phyloP scores from a whole-genome alignment of 2,113 vertebrate species.

The Notarius lentiginosus region DNA sequence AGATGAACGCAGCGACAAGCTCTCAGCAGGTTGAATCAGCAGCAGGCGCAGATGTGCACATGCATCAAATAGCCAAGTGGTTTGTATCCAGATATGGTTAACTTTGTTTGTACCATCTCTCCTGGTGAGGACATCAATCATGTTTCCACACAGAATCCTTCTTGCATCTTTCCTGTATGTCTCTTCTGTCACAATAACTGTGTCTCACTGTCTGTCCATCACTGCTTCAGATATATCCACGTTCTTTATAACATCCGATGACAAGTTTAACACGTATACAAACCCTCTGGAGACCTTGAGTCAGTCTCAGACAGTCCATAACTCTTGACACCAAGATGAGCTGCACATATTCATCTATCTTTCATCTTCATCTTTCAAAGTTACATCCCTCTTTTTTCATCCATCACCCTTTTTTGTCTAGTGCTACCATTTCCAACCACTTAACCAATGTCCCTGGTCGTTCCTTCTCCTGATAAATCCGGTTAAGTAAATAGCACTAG shows the following conservation, averaged over 20 bases:
- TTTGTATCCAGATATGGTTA: conserved; percentile 26
- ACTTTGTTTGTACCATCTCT: conserved; percentile 46
- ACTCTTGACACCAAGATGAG: neutral
- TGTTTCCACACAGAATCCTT: conserved; percentile 30
- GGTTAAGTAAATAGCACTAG: neutral
- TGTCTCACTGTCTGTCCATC: conserved; percentile 20
- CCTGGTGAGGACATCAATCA: conserved; percentile 28
- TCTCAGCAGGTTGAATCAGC: conserved; percentile 15
- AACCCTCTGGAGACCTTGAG: conserved; percentile 19
- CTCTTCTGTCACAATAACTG: conserved; percentile 26
- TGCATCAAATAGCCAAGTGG: conserved; percentile 43
- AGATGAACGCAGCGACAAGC: neutral
- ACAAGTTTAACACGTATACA: conserved; percentile 37
- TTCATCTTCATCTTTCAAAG: conserved; percentile 16
- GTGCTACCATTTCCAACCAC: conserved; percentile 5
- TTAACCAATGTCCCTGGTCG: neutral
- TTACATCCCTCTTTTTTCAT: neutral
- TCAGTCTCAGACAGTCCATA: neutral
- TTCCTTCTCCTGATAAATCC: neutral
- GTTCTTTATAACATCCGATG: conserved; percentile 36
- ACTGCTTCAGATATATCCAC: conserved; percentile 16
- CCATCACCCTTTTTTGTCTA: neutral
- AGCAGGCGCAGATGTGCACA: conserved; percentile 26
- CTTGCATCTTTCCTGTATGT: conserved; percentile 18
- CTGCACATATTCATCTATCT: conserved; percentile 6